A percentile compares a stretch with the other conserved stretches of the same genome.
Conservation (phyloP, 2,888 invertebrate species). For the Arenicola marina region DNA sequence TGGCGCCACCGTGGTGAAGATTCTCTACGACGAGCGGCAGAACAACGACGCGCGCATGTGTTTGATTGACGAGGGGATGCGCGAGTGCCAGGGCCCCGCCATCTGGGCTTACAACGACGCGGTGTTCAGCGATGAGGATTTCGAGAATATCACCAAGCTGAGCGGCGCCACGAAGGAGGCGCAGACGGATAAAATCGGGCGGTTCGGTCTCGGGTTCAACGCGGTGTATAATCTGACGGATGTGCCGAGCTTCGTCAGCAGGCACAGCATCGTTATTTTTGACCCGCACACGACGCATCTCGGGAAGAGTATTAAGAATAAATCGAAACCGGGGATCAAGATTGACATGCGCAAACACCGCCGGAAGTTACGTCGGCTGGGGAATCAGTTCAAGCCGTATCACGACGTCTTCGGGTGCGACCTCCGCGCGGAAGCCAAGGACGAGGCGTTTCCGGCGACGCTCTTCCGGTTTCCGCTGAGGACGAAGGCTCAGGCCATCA, state of each 20-base stretch:
- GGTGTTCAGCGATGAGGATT: constrained; percentile 50
- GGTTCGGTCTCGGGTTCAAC: constrained; percentile 56
- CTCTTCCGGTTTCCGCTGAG: constrained; percentile 55
- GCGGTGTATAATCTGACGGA: constrained; percentile 58
- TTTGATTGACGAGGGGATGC: constrained; percentile 47
- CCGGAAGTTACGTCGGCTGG: constrained; percentile 33
- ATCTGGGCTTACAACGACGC: constrained; percentile 56
- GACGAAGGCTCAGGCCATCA: constrained; percentile 41
- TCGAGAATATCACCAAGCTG: constrained; percentile 51
- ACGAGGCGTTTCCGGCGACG: constrained; percentile 41
- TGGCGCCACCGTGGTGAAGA: constrained; percentile 45
- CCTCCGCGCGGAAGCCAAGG: constrained; percentile 23
- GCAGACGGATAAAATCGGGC: constrained; percentile 48
- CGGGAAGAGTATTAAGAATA: constrained; percentile 38
- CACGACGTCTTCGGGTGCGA: constrained; percentile 45
- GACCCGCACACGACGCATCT: constrained; percentile 53
- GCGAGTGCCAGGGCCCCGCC: constrained; percentile 54
- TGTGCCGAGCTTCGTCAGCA: constrained; percentile 53
- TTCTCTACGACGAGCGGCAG: constrained; percentile 49
- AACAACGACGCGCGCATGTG: constrained; percentile 38
- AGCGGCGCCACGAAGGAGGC: constrained; percentile 50
- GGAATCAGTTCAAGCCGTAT: constrained; percentile 51
- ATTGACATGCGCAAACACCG: constrained; percentile 39
- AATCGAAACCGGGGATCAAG: constrained; percentile 41
- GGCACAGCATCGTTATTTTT: constrained; percentile 50